Evolutionary conservation across 1,140 invertebrate species (phyloP), one percentile per base, ranked within the genome.

Genomic region (Magallana gigas): DNA sequence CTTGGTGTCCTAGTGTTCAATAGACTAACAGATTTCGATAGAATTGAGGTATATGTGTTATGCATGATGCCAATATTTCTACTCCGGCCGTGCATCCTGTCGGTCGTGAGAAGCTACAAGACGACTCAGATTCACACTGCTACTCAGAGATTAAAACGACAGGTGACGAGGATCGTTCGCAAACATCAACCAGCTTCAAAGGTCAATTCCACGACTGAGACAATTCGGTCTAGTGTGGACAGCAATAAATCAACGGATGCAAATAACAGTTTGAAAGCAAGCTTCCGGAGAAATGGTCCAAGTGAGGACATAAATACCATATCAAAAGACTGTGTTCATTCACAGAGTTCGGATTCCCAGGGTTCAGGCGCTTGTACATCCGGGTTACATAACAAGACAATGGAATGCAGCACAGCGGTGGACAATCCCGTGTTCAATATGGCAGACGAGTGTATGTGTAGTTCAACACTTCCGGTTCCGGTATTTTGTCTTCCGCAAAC

Each of bases 111-210:
- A 18, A 80, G 85, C 36, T 87, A 87, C 57, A 59, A 68, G 18
- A 87, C 85, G 0, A 58, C 85, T n/a, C 85, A 87, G 36, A 87
- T 87, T 64, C 76, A 62, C 29, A 60, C 14, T 4, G 83, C 58
- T 36, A 84, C 57, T 29, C 18, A 84, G 83, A 62, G 36, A 59
- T 29, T 84, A 8, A 60, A 36, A 29, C 57, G 58, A 62, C 58
- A 84, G n/a, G 58, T 84, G 23, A 84, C 57, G 12, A 59, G n/a
- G 23, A 84, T 84, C 11, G 8, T 84, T 9, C 16, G 18, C 12
- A 84, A 58, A 48, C 56, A 84, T 16, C 16, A 58, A 18, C n/a
- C 1, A 8, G 59, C 57, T 4, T 84, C 83, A 76, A 76, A 76
- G 68, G 68, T 29, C 23, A 76, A 29, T 23, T 76, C 68, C 36